Conservation (phyloP, 2,888 invertebrate genomes). For the Chloroclysta siterata region DNA sequence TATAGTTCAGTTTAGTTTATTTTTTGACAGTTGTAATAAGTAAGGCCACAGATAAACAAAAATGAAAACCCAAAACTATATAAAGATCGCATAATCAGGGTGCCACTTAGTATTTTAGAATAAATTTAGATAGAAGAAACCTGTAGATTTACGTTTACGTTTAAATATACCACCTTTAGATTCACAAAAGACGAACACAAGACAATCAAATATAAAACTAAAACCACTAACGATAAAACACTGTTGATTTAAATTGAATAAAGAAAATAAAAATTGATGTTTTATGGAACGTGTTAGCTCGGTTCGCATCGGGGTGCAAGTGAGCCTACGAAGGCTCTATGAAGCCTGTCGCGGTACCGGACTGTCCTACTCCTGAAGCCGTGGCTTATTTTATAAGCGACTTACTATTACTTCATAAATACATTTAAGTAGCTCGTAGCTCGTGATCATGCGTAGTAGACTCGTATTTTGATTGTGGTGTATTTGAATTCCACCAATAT, state of each 20-base stretch:
- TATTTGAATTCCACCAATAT: too few species aligned
- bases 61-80: too few species aligned
- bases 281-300: slow-evolving; percentile 56
- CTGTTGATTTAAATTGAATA: slow-evolving; percentile 2
- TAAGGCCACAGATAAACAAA: too few species aligned
- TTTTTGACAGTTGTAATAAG: too few species aligned
- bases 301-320: slow-evolving; percentile 62
- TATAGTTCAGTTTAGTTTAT: too few species aligned
- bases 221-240: slow-evolving; percentile 11
- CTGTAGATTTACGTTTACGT: background rate
- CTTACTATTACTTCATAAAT: background rate
- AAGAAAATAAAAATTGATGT: slow-evolving; percentile 11
- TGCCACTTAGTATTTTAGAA: too few species aligned
- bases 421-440: background rate
- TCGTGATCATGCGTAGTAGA: slow-evolving; percentile 24
- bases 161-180: slow-evolving; percentile 3
- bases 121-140: too few species aligned
- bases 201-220: slow-evolving; percentile 14
- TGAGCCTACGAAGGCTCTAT: slow-evolving; percentile 58
- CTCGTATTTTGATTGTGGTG: background rate
- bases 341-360: slow-evolving; percentile 21
- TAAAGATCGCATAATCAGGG: too few species aligned
- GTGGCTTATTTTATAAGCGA: slow-evolving; percentile 33
- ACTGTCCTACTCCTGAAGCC: slow-evolving; percentile 23
- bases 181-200: slow-evolving; percentile 9